A percentile compares a stretch with the other conserved stretches of the same genome.
Conservation (phyloP, 2,797 vertebrate species). For the Prionace glauca region DNA sequence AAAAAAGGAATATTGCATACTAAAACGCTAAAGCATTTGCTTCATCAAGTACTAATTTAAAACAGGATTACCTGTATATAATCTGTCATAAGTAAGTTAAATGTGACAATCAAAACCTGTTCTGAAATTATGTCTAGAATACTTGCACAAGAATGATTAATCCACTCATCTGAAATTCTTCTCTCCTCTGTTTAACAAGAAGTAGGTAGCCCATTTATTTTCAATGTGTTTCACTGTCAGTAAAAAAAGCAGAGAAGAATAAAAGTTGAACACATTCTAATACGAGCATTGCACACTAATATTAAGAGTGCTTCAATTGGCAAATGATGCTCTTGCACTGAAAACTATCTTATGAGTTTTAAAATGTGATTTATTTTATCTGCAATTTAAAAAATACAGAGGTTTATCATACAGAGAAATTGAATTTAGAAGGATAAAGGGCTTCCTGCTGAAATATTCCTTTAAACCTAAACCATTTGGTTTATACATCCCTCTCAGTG, state of each 20-base stretch:
- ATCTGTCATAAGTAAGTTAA: background rate
- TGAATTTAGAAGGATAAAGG: background rate
- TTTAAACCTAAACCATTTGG: background rate
- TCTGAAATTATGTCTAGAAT: background rate
- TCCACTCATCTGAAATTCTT: background rate
- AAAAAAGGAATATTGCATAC: background rate
- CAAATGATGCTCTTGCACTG: background rate
- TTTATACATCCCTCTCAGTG: background rate
- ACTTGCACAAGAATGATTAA: background rate
- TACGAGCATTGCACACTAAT: background rate
- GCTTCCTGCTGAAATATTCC: background rate
- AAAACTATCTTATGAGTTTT: background rate
- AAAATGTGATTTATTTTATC: background rate
- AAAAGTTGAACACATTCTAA: background rate
- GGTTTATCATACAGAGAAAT: background rate
- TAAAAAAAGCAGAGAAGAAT: background rate
- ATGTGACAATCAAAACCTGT: background rate
- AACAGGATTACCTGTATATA: background rate
- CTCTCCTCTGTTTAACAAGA: background rate
- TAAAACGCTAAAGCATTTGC: background rate
- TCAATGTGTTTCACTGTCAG: background rate
- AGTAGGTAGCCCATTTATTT: background rate
- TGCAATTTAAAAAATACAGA: background rate
- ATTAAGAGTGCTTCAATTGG: background rate
- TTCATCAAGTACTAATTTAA: background rate